These are phyloP conservation scores for Drusus annulatus DNA, from an alignment of 1,140 invertebrate species.

Conservation along the genomic window DNA sequence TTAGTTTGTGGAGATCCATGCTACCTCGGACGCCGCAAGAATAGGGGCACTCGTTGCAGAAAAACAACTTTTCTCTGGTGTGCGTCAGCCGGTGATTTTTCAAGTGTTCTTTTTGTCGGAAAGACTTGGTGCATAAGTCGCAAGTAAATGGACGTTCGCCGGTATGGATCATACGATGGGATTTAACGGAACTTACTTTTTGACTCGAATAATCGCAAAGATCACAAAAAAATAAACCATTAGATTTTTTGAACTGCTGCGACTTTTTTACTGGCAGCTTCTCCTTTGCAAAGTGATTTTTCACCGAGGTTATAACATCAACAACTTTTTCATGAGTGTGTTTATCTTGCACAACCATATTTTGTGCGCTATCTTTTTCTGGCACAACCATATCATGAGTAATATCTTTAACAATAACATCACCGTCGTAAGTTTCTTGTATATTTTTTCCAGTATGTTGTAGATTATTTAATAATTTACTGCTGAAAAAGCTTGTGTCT, in stretches of 20 bases:
- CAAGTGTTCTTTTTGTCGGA: conserved; percentile 6
- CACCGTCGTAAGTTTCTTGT: no score
- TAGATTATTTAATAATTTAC: no score
- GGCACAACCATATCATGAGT: no score
- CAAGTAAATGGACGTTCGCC: conserved; percentile 34
- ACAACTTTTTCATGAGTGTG: no score
- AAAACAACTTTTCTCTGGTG: conserved; percentile 33
- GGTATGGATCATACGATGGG: conserved; percentile 36
- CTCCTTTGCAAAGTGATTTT: background rate
- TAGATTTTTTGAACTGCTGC: background rate
- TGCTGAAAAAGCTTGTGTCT: background rate
- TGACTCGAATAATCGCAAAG: conserved; percentile 28
- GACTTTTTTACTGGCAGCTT: conserved; percentile 18
- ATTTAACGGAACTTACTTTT: conserved; percentile 23
- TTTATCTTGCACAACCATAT: no score
- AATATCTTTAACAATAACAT: no score
- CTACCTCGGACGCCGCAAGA: background rate
- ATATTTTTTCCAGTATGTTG: background rate
- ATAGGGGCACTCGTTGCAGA: conserved; percentile 26
- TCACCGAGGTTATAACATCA: no score
- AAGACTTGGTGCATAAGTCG: conserved; percentile 13
- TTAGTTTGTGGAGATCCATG: conserved; percentile 32
- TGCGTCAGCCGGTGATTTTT: conserved; percentile 34
- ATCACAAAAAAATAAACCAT: conserved; percentile 32
- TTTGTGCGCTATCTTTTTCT: no score